phyloP scores from a whole-genome alignment of 2,113 vertebrate species.

The Vulpes ferrilata region DNA sequence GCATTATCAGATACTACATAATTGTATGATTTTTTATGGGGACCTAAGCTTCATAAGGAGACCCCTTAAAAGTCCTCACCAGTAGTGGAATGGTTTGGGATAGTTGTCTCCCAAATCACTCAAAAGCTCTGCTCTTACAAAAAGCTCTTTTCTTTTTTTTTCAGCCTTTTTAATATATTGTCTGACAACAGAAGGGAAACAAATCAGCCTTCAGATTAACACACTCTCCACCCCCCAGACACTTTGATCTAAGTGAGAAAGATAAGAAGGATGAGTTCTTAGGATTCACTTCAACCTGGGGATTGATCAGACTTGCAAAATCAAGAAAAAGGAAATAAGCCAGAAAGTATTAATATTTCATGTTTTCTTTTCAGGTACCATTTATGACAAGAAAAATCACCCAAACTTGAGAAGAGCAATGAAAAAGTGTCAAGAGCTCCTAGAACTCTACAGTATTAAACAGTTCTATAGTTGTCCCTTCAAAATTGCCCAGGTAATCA shows the following conservation, averaged over 20 bases:
- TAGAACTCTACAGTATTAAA: slow-evolving; percentile 49
- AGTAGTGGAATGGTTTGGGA: background rate
- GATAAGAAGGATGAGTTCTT: background rate
- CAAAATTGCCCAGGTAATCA: slow-evolving; percentile 77
- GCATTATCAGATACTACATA: background rate
- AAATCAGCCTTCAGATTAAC: background rate
- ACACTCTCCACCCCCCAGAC: background rate
- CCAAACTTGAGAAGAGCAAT: slow-evolving; percentile 55
- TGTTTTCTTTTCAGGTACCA: slow-evolving; percentile 70
- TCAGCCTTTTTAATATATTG: background rate
- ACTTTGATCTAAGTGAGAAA: slow-evolving; percentile 44
- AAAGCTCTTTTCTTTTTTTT: slow-evolving; percentile 10
- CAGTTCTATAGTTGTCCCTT: slow-evolving; percentile 59
- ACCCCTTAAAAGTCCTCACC: background rate
- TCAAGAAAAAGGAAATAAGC: slow-evolving; percentile 20
- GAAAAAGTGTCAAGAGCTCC: slow-evolving; percentile 67
- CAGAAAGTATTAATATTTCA: background rate
- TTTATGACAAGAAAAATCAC: slow-evolving; percentile 36
- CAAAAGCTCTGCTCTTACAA: background rate
- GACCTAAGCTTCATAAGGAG: background rate
- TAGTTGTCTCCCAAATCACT: background rate
- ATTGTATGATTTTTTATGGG: background rate
- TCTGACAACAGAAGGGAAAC: background rate
- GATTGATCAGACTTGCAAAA: slow-evolving; percentile 37
- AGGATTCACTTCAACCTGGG: background rate